phyloP scores from a whole-genome alignment of 2,113 vertebrate species.

The Rhinolophus ferrumequinum region DNA sequence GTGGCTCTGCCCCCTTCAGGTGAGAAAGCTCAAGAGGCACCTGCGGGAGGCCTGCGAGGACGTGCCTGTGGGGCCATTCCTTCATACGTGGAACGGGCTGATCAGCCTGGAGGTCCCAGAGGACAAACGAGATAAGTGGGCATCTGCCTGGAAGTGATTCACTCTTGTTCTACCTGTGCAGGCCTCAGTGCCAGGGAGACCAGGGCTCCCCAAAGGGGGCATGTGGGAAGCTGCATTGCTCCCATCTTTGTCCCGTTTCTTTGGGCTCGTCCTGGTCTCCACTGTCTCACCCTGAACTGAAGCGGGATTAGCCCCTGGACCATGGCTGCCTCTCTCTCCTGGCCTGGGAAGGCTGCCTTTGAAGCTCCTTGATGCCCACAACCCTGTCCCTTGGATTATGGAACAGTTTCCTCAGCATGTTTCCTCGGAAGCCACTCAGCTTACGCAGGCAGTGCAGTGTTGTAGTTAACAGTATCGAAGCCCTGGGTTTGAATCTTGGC shows the following conservation, averaged over 20 bases:
- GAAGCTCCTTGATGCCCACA: not conserved
- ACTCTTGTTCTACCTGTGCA: not conserved
- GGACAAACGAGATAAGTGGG: not conserved
- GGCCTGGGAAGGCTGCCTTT: not conserved
- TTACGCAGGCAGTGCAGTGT: not conserved
- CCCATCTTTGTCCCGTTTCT: not conserved
- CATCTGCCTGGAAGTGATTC: not conserved
- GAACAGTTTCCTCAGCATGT: not conserved
- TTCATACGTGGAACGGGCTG: not conserved
- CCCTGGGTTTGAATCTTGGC: not conserved
- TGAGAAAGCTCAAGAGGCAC: not conserved
- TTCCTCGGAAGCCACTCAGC: not conserved
- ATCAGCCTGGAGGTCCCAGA: not conserved
- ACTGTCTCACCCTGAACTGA: not conserved
- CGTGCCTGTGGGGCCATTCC: not conserved
- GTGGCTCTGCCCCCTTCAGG: not conserved
- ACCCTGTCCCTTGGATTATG: not conserved
- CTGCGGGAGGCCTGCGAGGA: not conserved
- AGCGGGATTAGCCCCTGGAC: not conserved
- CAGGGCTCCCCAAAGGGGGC: not conserved
- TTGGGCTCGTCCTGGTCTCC: not conserved
- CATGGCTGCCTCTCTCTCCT: not conserved
- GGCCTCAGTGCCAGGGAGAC: not conserved
- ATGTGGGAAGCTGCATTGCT: not conserved
- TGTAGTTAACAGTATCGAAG: not conserved